Evolutionary conservation across 2,113 vertebrate genomes (phyloP).

Genomic region (Ellobius talpinus): DNA sequence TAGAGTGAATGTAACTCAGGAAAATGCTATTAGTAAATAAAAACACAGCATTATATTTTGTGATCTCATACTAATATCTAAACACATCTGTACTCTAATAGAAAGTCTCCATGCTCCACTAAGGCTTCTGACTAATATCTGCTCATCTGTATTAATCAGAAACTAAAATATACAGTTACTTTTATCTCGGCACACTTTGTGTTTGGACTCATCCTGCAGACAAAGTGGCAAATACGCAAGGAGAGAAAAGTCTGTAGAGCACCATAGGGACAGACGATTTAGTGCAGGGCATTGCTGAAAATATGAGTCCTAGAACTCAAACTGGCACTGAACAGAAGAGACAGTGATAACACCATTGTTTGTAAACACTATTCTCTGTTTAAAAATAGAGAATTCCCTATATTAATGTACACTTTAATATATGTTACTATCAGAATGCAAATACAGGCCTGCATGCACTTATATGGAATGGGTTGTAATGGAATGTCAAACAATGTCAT

Average conservation of each 20-base stretch:
- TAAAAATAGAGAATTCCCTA: not conserved
- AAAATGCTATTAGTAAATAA: slow-evolving; percentile 65
- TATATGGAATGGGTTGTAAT: not conserved
- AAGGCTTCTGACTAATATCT: not conserved
- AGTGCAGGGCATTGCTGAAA: not conserved
- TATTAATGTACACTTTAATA: slow-evolving; percentile 13
- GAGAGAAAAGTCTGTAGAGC: not conserved
- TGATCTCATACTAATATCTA: slow-evolving; percentile 22
- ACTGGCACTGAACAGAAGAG: not conserved
- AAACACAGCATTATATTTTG: slow-evolving; percentile 67
- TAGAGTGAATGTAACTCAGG: not conserved
- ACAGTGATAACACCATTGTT: not conserved
- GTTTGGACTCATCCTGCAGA: not conserved
- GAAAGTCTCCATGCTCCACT: not conserved
- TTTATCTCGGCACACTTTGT: not conserved
- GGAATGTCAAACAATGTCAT: not conserved
- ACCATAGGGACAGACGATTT: not conserved
- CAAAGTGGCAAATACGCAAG: not conserved
- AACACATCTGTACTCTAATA: not conserved
- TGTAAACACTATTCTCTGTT: not conserved
- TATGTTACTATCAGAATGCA: not conserved
- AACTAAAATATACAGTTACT: slow-evolving; percentile 21
- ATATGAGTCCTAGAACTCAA: not conserved
- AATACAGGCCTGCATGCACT: not conserved
- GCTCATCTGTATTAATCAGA: not conserved